These are phyloP conservation scores for Triplophysa dalaica DNA, from an alignment of 2,113 vertebrate species.

Conservation along the genomic window DNA sequence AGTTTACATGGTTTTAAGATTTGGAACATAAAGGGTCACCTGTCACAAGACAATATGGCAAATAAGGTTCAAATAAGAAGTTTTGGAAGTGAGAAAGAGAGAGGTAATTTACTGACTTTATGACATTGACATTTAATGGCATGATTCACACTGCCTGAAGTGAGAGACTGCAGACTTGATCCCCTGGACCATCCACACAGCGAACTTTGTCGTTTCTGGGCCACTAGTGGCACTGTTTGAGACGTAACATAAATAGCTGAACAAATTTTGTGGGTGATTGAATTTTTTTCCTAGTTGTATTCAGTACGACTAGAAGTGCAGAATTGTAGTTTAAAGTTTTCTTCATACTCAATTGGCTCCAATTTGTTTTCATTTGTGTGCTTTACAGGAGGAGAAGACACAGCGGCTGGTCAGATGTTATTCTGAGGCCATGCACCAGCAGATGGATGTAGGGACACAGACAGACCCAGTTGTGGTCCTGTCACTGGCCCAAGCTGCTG, in stretches of 20 bases:
- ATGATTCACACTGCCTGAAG: too few species aligned
- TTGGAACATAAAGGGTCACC: not conserved
- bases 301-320: too few species aligned
- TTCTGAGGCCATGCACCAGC: conserved; percentile 85
- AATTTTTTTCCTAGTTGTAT: too few species aligned
- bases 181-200: too few species aligned
- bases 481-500: conserved; percentile 92
- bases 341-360: not conserved
- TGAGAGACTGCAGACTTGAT: too few species aligned
- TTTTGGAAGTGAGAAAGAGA: too few species aligned
- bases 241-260: not conserved
- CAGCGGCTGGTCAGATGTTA: conserved; percentile 76
- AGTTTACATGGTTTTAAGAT: not conserved
- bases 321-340: too few species aligned
- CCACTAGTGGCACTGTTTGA: not conserved
- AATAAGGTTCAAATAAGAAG: too few species aligned
- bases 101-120: not conserved
- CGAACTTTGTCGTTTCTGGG: too few species aligned
- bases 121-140: not conserved
- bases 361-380: not conserved
- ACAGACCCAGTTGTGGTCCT: conserved; percentile 96
- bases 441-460: conserved; percentile 92
- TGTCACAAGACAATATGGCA: too few species aligned
- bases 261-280: not conserved
- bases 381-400: conserved; percentile 73